These are phyloP conservation scores for Hoplias malabaricus DNA, from an alignment of 2,113 vertebrate genomes.

Conservation along the genomic window DNA sequence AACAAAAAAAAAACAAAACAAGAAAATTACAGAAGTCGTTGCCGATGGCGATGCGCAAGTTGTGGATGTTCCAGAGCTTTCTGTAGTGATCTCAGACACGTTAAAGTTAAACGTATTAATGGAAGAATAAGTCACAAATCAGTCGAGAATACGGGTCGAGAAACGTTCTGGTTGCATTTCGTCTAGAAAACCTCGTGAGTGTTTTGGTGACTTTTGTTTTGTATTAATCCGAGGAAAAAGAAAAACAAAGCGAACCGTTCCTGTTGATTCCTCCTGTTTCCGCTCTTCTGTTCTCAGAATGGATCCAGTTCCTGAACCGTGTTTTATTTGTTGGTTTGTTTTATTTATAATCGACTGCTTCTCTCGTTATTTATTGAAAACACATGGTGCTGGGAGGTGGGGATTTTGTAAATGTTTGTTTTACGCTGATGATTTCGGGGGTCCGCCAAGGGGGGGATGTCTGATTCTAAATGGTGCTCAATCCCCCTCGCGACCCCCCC, in stretches of 20 bases:
- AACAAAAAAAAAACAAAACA: slow-evolving; percentile 20
- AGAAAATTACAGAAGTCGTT: too few relatives aligned
- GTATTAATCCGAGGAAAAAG: too few relatives aligned
- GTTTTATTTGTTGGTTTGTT: slow-evolving; percentile 36
- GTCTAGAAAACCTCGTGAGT: slow-evolving; percentile 64
- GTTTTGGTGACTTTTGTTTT: slow-evolving; percentile 49
- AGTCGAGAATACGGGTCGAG: slow-evolving; percentile 76
- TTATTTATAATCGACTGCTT: slow-evolving; percentile 76
- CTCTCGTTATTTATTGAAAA: slow-evolving; percentile 79
- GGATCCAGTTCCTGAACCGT: slow-evolving; percentile 30
- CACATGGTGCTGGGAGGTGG: slow-evolving; percentile 70
- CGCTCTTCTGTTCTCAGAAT: not conserved
- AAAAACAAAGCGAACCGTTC: slow-evolving; percentile 4
- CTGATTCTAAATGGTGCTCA: slow-evolving; percentile 74
- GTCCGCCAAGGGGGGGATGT: slow-evolving; percentile 64
- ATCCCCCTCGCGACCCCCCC: slow-evolving; percentile 59
- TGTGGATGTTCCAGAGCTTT: too few relatives aligned
- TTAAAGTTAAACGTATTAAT: too few relatives aligned
- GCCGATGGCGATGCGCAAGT: too few relatives aligned
- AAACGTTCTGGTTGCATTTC: slow-evolving; percentile 70
- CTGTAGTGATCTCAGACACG: not conserved
- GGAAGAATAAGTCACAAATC: slow-evolving; percentile 49
- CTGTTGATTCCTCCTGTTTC: not conserved
- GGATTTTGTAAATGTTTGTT: slow-evolving; percentile 70
- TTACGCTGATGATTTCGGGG: too few relatives aligned